phyloP scores from a whole-genome alignment of 2,113 vertebrate species.

The Gracilinanus agilis region DNA sequence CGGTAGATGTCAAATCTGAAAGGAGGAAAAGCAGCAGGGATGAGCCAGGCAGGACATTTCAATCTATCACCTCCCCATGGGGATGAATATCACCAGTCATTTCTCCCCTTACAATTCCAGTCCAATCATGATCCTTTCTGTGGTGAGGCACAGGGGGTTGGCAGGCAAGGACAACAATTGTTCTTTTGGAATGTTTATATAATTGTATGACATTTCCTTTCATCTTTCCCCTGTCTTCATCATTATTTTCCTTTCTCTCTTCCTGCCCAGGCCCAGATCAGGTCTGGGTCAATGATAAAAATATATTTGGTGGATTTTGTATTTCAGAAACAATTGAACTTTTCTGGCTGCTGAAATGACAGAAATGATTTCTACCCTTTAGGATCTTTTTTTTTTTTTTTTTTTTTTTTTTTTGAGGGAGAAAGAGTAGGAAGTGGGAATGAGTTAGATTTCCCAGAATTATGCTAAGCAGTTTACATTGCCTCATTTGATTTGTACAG shows the following conservation, averaged over 20 bases:
- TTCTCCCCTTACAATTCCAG: background rate
- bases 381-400: background rate
- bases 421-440: background rate
- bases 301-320: background rate
- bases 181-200: background rate
- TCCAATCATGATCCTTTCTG: background rate
- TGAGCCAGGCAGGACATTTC: conserved; percentile 70
- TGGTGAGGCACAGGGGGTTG: background rate
- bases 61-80: background rate
- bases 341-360: background rate
- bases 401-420: background rate
- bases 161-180: background rate
- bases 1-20: conserved; percentile 99
- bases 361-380: background rate
- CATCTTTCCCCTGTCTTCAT: background rate
- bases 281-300: background rate
- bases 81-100: background rate
- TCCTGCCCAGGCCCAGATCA: background rate
- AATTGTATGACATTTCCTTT: background rate
- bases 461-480: background rate
- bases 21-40: conserved; percentile 72
- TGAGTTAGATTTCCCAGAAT: background rate
- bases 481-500: background rate
- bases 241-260: background rate
- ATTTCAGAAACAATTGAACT: background rate